Base-by-base conservation (phyloP, 2,888 invertebrate species). In the Apamea epomidion region DNA sequence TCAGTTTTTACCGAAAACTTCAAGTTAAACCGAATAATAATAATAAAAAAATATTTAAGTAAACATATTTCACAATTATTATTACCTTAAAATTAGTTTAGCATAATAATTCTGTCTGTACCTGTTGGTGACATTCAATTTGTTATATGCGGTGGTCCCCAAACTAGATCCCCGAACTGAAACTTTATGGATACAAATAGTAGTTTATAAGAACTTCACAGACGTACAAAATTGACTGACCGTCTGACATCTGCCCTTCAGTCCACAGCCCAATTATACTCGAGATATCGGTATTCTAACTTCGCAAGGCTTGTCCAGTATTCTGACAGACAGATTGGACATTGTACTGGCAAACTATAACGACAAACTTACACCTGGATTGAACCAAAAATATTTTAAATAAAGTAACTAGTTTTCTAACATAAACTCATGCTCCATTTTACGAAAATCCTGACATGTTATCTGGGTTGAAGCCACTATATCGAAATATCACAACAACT, bases 301-400 rank as follows among this genome's bases (percentile, higher is more conserved):
- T 78, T 60, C 1, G 2, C 70, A 54, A n/a, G 8, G 65, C 58
- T 54, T 51, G 78, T 25, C 29, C 32, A 45, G 25, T 60, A 18
- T 71, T 83, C 65, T 71, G 60, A 54, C 60, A 60, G 58, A 83
- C 58, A 70, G 67, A 78, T 62, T 71, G 25, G 65, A 1, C 18
- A 45, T 21, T 78, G 67, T 78, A 48, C 51, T 25, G 16, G 21
- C 48, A 60, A 82, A 81, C 83, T 78, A 78, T 37, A n/a, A 29
- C 67, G 58, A 45, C 62, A 54, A 83, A 76, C 83, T 83, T 83
- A 48, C 25, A 54, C 14, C 16, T 37, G 21, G 68, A 76, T 68
- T 37, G 51, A 62, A 69, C 68, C 14, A 69, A 77, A 69, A 77
- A 81, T 83, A 64, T 82, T 83, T 76, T 76, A 54, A 81, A 81